Evolutionary conservation across 2,113 vertebrate genomes (phyloP).

Genomic region (Eulemur macaco): DNA sequence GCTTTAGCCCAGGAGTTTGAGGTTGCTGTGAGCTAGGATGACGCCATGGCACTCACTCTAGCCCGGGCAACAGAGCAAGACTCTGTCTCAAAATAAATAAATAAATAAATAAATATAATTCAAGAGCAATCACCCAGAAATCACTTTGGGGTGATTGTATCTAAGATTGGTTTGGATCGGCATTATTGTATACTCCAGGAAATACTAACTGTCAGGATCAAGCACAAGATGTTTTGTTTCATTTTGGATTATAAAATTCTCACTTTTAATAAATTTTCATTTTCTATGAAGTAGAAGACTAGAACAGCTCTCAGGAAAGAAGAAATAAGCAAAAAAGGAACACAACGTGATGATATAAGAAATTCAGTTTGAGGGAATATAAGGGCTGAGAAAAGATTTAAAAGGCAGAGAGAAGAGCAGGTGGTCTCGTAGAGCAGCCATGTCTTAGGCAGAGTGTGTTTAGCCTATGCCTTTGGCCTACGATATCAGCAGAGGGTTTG

Average conservation of each 20-base stretch:
- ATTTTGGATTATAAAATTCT: neutral
- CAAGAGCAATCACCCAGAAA: neutral
- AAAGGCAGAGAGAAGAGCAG: neutral
- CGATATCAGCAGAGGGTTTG: neutral
- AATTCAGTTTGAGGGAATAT: neutral
- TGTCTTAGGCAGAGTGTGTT: neutral
- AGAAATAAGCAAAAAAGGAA: neutral
- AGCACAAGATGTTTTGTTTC: neutral
- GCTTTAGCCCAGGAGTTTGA: too few relatives aligned
- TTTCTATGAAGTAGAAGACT: neutral
- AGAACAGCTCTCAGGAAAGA: neutral
- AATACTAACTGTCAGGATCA: neutral
- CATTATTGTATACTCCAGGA: neutral
- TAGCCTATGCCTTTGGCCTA: neutral
- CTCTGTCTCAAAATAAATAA: neutral
- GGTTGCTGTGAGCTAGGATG: too few relatives aligned
- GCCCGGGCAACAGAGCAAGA: too few relatives aligned
- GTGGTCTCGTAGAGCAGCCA: rapidly evolving
- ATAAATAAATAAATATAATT: neutral
- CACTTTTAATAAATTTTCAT: neutral
- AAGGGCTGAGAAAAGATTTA: neutral
- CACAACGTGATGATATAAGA: neutral
- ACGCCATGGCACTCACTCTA: too few relatives aligned
- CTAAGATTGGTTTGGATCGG: neutral
- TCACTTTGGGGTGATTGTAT: neutral